Conservation (phyloP, 1,140 invertebrate genomes). For the Drosophila lowei region DNA sequence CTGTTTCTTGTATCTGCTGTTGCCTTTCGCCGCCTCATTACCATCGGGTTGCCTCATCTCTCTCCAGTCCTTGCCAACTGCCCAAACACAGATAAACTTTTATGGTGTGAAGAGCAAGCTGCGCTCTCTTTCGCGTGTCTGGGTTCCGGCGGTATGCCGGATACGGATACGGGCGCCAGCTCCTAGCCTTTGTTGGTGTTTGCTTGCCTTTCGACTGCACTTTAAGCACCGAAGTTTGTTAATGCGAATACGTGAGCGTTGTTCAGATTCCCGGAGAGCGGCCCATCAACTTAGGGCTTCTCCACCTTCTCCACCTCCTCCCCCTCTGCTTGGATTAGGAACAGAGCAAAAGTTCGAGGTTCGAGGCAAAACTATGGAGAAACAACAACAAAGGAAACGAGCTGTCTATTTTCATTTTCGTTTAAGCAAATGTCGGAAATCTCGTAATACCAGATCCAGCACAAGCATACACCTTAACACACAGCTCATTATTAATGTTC, state of each 20-base stretch:
- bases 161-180: conserved; percentile 1
- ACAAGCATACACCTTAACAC: conserved; percentile 38
- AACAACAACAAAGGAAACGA: conserved; percentile 19
- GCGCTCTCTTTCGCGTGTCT: neutral
- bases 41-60: neutral
- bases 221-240: conserved; percentile 76
- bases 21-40: conserved; percentile 38
- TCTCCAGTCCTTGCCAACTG: conserved; percentile 32
- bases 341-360: conserved; percentile 12
- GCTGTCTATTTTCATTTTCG: conserved; percentile 55
- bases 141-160: neutral
- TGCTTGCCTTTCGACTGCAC: conserved; percentile 71
- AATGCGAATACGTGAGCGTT: conserved; percentile 76
- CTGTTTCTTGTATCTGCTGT: conserved; percentile 27
- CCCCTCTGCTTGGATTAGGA: conserved; percentile 12
- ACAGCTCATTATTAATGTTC: conserved; percentile 61
- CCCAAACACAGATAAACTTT: conserved; percentile 72
- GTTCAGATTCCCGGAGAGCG: conserved; percentile 46
- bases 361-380: conserved; percentile 10
- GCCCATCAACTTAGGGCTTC: conserved; percentile 34
- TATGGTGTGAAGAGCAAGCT: conserved; percentile 8
- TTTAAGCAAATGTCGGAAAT: conserved; percentile 35
- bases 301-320: neutral
- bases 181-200: conserved; percentile 38
- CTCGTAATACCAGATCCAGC: conserved; percentile 50